phyloP scores from a whole-genome alignment of 2,797 vertebrate species.

The Xiphophorus birchmanni region DNA sequence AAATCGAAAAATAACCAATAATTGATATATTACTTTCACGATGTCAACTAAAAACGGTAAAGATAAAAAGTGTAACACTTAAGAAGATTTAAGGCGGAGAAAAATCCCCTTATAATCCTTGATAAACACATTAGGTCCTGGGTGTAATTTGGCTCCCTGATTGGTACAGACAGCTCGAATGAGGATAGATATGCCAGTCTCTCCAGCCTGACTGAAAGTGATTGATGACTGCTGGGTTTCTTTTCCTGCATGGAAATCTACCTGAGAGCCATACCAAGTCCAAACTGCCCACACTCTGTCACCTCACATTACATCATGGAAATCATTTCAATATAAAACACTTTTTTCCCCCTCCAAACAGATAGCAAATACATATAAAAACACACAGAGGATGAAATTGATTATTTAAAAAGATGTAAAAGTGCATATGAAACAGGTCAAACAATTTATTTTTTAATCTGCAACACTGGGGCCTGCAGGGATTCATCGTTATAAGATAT shows the following conservation, averaged over 20 bases:
- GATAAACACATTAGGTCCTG: constrained; percentile 53
- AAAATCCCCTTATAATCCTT: constrained; percentile 47
- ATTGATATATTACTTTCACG: constrained; percentile 34
- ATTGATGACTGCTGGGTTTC: constrained; percentile 75
- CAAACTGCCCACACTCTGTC: background rate
- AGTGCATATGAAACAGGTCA: background rate
- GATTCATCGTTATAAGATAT: background rate
- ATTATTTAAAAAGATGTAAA: constrained; percentile 3
- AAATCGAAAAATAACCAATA: background rate
- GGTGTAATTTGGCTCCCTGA: constrained; percentile 67
- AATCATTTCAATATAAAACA: constrained; percentile 2
- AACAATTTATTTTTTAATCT: constrained; percentile 3
- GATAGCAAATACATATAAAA: background rate
- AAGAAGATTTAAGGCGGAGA: constrained; percentile 58
- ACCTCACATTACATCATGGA: background rate
- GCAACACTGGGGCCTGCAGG: background rate
- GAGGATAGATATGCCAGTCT: constrained; percentile 78
- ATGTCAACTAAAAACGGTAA: constrained; percentile 26
- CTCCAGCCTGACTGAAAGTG: constrained; percentile 55
- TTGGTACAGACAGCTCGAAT: constrained; percentile 74
- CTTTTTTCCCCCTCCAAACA: background rate
- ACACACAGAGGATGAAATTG: constrained; percentile 6
- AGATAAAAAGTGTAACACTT: constrained; percentile 36
- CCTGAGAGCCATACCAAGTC: constrained; percentile 27
- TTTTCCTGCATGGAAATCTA: constrained; percentile 31